phyloP scores from a whole-genome alignment of 2,797 vertebrate species.

The Acanthurus leucopareius region DNA sequence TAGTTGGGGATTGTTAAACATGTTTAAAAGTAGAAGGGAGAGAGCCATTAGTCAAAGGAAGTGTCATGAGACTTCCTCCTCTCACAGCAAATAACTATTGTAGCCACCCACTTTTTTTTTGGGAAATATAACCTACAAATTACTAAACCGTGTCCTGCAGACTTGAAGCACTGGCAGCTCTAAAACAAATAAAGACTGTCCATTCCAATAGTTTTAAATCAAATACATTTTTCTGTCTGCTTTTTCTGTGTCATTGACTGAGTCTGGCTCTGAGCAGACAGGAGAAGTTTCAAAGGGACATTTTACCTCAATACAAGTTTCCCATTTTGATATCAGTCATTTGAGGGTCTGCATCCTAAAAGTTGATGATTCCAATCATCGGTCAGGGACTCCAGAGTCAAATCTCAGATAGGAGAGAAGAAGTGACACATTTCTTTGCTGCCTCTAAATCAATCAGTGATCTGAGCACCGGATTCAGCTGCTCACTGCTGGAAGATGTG shows the following conservation, averaged over 20 bases:
- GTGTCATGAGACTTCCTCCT: slow-evolving; percentile 21
- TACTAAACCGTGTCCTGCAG: slow-evolving; percentile 47
- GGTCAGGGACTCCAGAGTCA: slow-evolving; percentile 26
- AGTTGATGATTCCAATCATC: slow-evolving; percentile 32
- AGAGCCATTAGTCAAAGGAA: slow-evolving; percentile 30
- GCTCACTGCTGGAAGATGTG: slow-evolving; percentile 40
- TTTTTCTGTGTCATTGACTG: slow-evolving; percentile 63
- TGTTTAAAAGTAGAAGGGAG: slow-evolving; percentile 37
- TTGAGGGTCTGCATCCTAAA: slow-evolving; percentile 35
- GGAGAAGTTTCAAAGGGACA: slow-evolving; percentile 17
- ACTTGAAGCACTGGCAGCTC: slow-evolving; percentile 38
- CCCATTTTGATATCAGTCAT: slow-evolving; percentile 37
- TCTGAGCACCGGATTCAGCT: slow-evolving; percentile 42
- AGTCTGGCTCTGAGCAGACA: slow-evolving; percentile 36
- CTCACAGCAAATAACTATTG: slow-evolving; percentile 47
- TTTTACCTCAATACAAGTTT: slow-evolving; percentile 35
- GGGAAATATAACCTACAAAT: slow-evolving; percentile 47
- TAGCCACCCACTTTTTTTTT: slow-evolving; percentile 37
- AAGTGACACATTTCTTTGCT: slow-evolving; percentile 30
- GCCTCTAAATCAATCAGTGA: slow-evolving; percentile 44
- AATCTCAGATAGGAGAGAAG: slow-evolving; percentile 23
- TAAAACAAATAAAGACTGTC: slow-evolving; percentile 55
- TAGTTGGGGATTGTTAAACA: slow-evolving; percentile 19
- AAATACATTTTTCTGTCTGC: slow-evolving; percentile 50
- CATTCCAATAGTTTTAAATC: slow-evolving; percentile 38